A percentile compares a stretch with the other conserved stretches of the same genome.
These are phyloP conservation scores for Aldrovandia affinis DNA, from an alignment of 2,797 vertebrate species.

Conservation along the genomic window DNA sequence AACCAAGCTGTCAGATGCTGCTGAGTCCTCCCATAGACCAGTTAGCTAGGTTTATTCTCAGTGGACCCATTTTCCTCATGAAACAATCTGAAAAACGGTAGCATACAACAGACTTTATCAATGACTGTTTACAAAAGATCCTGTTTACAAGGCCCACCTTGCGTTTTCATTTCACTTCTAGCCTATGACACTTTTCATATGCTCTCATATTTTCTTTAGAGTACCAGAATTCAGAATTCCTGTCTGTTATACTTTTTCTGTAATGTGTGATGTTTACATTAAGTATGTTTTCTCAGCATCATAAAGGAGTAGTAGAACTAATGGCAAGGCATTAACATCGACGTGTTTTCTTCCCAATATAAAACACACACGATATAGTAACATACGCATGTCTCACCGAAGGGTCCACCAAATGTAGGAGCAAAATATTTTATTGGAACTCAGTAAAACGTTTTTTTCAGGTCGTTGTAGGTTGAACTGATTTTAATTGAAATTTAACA, in stretches of 20 bases:
- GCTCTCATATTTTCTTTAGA: too few species aligned
- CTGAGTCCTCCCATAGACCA: conserved; percentile 15
- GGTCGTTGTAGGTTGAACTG: not conserved
- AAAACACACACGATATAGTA: not conserved
- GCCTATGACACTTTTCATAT: conserved; percentile 54
- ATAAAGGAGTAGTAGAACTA: too few species aligned
- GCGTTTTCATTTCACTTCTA: conserved; percentile 45
- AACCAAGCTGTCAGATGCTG: conserved; percentile 6
- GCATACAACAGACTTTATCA: not conserved
- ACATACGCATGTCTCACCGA: not conserved
- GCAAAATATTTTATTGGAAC: not conserved
- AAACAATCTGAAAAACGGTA: not conserved
- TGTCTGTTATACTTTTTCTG: too few species aligned
- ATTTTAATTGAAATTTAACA: not conserved
- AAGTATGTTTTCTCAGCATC: too few species aligned
- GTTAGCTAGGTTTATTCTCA: conserved; percentile 24
- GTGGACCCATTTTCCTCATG: conserved; percentile 7
- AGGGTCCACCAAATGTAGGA: not conserved
- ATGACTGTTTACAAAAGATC: not conserved
- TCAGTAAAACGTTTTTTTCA: not conserved
- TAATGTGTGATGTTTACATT: too few species aligned
- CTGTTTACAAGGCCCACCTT: too few species aligned
- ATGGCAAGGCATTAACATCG: too few species aligned
- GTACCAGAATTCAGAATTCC: too few species aligned
- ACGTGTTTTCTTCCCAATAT: too few species aligned